phyloP scores from a whole-genome alignment of 2,888 invertebrate genomes.

The Coecobrya sp. region DNA sequence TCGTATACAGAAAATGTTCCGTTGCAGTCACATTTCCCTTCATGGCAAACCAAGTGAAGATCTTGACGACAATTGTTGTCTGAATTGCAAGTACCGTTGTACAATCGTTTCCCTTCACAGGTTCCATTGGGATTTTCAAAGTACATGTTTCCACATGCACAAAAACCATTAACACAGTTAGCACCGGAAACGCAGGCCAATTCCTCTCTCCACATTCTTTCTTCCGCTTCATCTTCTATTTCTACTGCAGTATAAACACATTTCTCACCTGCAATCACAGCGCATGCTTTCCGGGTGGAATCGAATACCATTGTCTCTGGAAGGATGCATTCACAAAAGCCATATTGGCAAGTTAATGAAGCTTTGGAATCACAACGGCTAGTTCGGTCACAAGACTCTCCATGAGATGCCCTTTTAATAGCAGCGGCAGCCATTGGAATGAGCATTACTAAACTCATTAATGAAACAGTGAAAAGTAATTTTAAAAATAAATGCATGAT shows the following conservation, averaged over 20 bases:
- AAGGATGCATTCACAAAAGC: slow-evolving; percentile 33
- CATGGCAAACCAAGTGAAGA: slow-evolving; percentile 9
- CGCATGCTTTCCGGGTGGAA: not conserved
- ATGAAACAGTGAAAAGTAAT: not conserved
- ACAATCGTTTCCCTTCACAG: slow-evolving; percentile 13
- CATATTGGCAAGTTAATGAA: slow-evolving; percentile 31
- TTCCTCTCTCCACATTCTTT: slow-evolving; percentile 47
- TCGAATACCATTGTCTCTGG: slow-evolving; percentile 41
- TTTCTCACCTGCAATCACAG: slow-evolving; percentile 41
- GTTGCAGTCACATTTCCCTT: slow-evolving; percentile 36
- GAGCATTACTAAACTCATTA: not conserved
- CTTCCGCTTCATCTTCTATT: slow-evolving; percentile 39
- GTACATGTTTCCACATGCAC: not conserved
- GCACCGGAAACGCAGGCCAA: slow-evolving; percentile 33
- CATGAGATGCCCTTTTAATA: slow-evolving; percentile 6
- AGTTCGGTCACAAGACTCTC: slow-evolving; percentile 11
- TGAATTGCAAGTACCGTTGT: not conserved
- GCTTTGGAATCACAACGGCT: slow-evolving; percentile 28
- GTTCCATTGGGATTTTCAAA: slow-evolving; percentile 46
- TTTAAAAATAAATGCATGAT: not conserved
- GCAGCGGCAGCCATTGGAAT: not conserved
- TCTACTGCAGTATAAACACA: slow-evolving; percentile 50
- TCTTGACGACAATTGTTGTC: slow-evolving; percentile 27
- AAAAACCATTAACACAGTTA: not conserved
- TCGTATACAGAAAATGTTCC: slow-evolving; percentile 38